Base-by-base conservation (phyloP, 2,113 vertebrate species). In the Cyprinus carpio region DNA sequence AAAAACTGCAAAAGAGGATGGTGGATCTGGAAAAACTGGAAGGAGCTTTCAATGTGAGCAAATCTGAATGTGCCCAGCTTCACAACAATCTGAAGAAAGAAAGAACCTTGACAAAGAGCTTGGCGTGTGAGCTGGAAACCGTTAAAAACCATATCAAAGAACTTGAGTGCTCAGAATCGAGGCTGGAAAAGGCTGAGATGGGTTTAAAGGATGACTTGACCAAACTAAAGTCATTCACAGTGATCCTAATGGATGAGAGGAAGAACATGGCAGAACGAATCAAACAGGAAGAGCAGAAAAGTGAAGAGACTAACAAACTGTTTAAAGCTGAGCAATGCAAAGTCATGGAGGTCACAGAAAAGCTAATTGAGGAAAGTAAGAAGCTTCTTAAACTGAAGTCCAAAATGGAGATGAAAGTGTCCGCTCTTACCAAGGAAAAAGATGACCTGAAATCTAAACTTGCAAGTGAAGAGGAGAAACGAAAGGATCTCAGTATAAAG, bases 281-380 rank as follows among this genome's bases (percentile, higher is more conserved):
- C 64, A 97, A 97, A 89, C 96, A 95, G 79, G 97, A 98, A 81
- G 97, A 98, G 83, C 94, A 95, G 89, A 98, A 96, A 88, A 95
- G 95, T 13, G 94, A 97, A 0, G 94, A 96, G 43, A 84, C 96
- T 77, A 96, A 94, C 82, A 94, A 90, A 87, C 96, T 94, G 91
- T 94, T 97, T 74, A 96, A 97, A 90, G 92, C 94, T 3, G 97
- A 99, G 89, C 96, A 99, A 89, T 92, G 94, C 7, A 99, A 99
- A 87, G 97, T 99, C 27, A 98, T 95, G 89, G 96, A 98, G 71
- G 96, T 99, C 23, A 99, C 97, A 0, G 98, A 99, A 91, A 99
- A 97, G 88, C 89, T 99, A 86, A 99, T 99, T 0, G 97, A 99
- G 80, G 98, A 99, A 92, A 99, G 98, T 90, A 99, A 98, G 86